Evolutionary conservation across 2,888 invertebrate species (phyloP).

Genomic region (Meliscaeva auricollis): DNA sequence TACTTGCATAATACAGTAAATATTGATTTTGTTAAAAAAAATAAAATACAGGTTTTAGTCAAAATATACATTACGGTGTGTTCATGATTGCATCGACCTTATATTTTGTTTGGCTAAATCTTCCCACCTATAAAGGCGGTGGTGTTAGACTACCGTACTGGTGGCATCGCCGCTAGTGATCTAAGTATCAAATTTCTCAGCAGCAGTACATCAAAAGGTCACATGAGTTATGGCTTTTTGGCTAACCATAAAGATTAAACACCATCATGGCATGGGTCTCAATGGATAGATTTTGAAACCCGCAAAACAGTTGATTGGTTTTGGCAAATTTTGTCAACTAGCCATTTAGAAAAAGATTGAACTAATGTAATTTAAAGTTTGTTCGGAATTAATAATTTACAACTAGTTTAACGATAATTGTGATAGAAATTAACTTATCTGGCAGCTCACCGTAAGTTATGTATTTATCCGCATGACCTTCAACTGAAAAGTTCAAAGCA

Average conservation of each 20-base stretch:
- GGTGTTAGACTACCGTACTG: background rate
- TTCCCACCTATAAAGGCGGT: background rate
- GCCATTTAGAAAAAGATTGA: too few species aligned
- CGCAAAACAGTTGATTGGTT: too few species aligned
- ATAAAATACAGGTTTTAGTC: too few species aligned
- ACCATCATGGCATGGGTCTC: background rate
- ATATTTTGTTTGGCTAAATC: background rate
- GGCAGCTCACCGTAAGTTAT: background rate
- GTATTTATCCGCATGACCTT: constrained; percentile 5
- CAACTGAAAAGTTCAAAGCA: constrained; percentile 1
- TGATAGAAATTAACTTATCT: background rate
- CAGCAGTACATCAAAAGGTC: background rate
- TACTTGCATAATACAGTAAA: too few species aligned
- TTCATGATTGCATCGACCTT: too few species aligned
- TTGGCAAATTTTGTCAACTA: too few species aligned
- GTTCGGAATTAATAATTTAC: too few species aligned
- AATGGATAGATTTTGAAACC: background rate
- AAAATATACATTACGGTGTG: too few species aligned
- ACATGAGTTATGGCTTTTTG: background rate
- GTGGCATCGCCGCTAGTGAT: background rate
- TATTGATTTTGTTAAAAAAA: too few species aligned
- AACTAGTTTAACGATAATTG: too few species aligned
- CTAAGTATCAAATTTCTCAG: background rate
- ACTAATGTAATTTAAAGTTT: too few species aligned
- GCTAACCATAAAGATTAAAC: background rate